phyloP scores from a whole-genome alignment of 92 coral and sea anemone species.

The Micromussa lordhowensis region DNA sequence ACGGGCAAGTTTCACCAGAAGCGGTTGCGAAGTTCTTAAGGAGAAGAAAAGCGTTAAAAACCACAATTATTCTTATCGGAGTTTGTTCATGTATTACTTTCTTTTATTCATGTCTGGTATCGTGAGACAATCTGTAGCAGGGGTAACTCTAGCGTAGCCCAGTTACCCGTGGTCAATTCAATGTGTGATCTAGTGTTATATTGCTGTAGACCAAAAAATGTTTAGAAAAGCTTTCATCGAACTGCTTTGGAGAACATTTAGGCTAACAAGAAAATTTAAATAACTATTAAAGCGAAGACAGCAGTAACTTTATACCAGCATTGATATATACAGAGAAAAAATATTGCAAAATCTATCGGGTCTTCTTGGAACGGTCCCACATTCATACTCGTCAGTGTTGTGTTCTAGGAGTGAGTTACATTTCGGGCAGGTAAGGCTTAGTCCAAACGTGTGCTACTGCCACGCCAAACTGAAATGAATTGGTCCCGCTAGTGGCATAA shows the following conservation, averaged over 20 bases:
- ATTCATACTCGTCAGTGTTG: too few species aligned
- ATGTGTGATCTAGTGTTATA: neutral
- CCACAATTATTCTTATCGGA: neutral
- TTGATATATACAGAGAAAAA: too few species aligned
- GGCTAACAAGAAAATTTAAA: too few species aligned
- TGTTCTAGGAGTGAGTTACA: too few species aligned
- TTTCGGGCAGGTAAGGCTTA: too few species aligned
- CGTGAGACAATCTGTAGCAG: neutral
- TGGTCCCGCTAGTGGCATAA: too few species aligned
- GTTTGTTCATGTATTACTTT: neutral
- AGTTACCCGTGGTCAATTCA: neutral
- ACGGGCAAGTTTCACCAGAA: slow-evolving; percentile 22
- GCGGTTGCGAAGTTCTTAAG: slow-evolving; percentile 4
- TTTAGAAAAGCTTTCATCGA: neutral
- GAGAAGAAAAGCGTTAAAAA: neutral
- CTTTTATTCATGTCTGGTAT: neutral
- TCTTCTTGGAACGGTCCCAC: too few species aligned
- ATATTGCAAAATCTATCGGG: too few species aligned
- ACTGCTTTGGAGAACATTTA: neutral
- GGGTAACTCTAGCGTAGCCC: neutral
- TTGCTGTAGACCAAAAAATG: neutral
- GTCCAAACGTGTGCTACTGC: too few species aligned
- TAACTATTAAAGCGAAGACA: too few species aligned
- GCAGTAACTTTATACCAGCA: too few species aligned
- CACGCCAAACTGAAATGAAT: too few species aligned